phyloP scores from a whole-genome alignment of 2,888 invertebrate species.

The Melanophora roralis region DNA sequence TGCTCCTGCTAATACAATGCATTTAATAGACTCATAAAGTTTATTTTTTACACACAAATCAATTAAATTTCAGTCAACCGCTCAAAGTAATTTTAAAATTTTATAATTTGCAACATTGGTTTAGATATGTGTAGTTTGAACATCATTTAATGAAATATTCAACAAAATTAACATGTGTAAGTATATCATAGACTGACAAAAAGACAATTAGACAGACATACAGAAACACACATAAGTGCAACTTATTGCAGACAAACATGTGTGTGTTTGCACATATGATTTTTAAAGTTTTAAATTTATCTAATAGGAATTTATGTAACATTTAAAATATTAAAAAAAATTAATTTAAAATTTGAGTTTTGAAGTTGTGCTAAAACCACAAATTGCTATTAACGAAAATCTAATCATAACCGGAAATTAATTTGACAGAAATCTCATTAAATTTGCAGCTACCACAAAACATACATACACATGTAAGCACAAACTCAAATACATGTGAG shows the following conservation, averaged over 20 bases:
- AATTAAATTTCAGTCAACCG: no score
- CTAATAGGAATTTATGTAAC: slow-evolving; percentile 64
- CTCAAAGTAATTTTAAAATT: no score
- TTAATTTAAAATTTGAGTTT: slow-evolving; percentile 42
- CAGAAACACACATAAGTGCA: background rate
- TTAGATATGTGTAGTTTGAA: slow-evolving; percentile 34
- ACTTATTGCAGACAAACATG: background rate
- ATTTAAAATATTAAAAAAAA: slow-evolving; percentile 33
- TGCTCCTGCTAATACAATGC: no score
- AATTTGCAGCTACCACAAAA: slow-evolving; percentile 73
- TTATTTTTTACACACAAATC: no score
- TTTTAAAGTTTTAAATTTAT: slow-evolving; percentile 59
- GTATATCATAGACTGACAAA: slow-evolving; percentile 21
- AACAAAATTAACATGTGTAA: slow-evolving; percentile 38
- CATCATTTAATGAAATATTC: slow-evolving; percentile 39
- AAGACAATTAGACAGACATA: background rate
- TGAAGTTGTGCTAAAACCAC: slow-evolving; percentile 71
- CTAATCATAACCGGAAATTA: slow-evolving; percentile 78
- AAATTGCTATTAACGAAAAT: slow-evolving; percentile 78
- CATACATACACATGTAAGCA: slow-evolving; percentile 33
- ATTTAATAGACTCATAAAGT: no score
- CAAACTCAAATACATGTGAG: slow-evolving; percentile 16
- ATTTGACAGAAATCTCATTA: slow-evolving; percentile 78
- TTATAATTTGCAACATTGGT: no score
- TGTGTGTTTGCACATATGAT: background rate